Evolutionary conservation across 53 echinoderm and acorn worm species (phyloP).

Genomic region (Henricia sp.): DNA sequence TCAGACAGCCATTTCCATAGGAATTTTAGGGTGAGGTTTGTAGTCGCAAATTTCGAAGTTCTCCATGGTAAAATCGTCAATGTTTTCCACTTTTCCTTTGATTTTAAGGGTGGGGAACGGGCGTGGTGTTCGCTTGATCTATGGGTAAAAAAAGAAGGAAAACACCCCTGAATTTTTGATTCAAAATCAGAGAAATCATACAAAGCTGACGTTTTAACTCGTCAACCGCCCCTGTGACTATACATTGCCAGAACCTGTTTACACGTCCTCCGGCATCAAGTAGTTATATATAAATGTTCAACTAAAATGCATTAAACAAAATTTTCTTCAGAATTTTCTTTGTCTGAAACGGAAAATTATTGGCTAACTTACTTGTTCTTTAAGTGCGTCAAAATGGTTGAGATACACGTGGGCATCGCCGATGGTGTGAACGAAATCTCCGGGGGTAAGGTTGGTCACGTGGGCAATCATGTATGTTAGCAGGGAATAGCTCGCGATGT

Average conservation of each 20-base stretch:
- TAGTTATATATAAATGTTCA: no score
- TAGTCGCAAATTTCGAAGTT: conserved; percentile 89
- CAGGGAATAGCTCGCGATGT: conserved; percentile 94
- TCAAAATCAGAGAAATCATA: no score
- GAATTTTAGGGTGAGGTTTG: conserved; percentile 92
- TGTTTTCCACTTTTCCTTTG: conserved; percentile 83
- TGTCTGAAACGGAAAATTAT: no score
- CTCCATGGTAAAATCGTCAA: conserved; percentile 96
- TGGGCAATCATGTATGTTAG: conserved; percentile 99
- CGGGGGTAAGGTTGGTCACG: conserved; percentile 84
- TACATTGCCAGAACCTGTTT: no score
- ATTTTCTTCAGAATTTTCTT: no score
- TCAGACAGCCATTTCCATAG: conserved; percentile 97
- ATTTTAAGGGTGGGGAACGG: conserved; percentile 89
- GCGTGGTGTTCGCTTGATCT: conserved; percentile 82
- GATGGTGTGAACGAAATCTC: conserved; percentile 94
- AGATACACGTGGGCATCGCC: conserved; percentile 95
- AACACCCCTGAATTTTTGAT: no score
- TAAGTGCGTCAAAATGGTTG: conserved; percentile 86
- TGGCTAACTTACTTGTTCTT: conserved; percentile 87
- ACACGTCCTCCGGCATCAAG: no score
- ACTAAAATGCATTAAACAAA: no score
- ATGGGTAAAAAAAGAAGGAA: conserved; percentile 20
- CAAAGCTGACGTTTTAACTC: no score
- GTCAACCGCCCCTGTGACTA: no score